Conservation (phyloP, 2,888 invertebrate species). For the Drosophila diplacantha region DNA sequence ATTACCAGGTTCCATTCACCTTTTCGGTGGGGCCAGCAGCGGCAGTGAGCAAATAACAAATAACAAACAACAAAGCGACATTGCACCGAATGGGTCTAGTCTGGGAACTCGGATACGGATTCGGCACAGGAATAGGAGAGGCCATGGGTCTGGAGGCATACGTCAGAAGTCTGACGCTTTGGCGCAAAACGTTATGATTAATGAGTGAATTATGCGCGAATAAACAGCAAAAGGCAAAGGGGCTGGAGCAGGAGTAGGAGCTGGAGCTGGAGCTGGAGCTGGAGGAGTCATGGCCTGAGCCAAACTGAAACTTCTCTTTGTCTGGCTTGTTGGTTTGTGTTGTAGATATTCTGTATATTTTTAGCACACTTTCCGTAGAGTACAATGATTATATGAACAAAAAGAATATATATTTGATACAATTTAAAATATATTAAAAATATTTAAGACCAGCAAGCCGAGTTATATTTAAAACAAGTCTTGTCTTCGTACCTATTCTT, state of each 20-base stretch:
- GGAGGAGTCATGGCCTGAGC: conserved; percentile 43
- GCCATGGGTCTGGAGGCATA: conserved; percentile 37
- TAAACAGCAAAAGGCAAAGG: conserved; percentile 68
- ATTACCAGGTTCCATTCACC: conserved; percentile 51
- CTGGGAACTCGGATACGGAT: conserved; percentile 10
- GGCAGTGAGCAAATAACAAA: conserved; percentile 30
- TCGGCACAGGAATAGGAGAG: conserved; percentile 17
- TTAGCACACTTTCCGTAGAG: conserved; percentile 7
- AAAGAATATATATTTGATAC: neutral
- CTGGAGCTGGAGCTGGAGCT: conserved; percentile 31
- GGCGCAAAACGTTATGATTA: conserved; percentile 71
- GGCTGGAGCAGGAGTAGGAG: conserved; percentile 54
- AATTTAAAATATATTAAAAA: neutral
- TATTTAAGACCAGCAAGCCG: neutral
- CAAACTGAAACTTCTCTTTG: conserved; percentile 61
- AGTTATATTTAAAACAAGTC: neutral
- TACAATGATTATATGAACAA: neutral
- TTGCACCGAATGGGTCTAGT: conserved; percentile 29
- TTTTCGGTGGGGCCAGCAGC: conserved; percentile 28
- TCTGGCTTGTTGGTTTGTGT: conserved; percentile 51
- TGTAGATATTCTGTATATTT: conserved; percentile 33
- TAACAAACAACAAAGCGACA: conserved; percentile 40
- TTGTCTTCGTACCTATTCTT: too few species aligned
- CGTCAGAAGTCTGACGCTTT: conserved; percentile 56
- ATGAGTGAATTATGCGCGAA: conserved; percentile 74